Conservation (phyloP, 2,797 vertebrate genomes). For the Oryzias dopingdopingensis region DNA sequence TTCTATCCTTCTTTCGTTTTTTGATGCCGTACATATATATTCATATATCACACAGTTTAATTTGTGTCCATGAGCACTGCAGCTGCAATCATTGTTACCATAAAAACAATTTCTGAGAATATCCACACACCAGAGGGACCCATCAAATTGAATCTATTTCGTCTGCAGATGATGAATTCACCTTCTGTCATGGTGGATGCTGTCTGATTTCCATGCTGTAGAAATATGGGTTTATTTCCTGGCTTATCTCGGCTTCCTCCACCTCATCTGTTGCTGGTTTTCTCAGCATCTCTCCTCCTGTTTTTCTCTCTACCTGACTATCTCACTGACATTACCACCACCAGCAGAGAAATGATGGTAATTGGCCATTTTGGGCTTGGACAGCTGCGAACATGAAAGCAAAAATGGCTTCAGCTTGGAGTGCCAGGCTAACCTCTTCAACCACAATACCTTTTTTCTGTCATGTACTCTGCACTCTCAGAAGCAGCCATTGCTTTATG, state of each 20-base stretch:
- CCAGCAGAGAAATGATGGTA: conserved; percentile 73
- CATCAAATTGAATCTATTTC: conserved; percentile 75
- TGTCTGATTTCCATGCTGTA: conserved; percentile 66
- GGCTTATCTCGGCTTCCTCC: conserved; percentile 58
- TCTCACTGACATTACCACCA: conserved; percentile 63
- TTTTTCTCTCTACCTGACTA: conserved; percentile 26
- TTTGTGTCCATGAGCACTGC: conserved; percentile 44
- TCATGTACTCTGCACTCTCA: conserved; percentile 19
- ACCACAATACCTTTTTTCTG: conserved; percentile 31
- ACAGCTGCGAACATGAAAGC: conserved; percentile 77
- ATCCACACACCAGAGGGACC: conserved; percentile 58
- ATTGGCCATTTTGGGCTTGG: conserved; percentile 75
- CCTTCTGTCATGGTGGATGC: conserved; percentile 71
- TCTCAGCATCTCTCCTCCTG: conserved; percentile 20
- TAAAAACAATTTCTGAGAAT: conserved; percentile 67
- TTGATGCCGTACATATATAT: background rate
- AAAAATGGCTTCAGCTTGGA: conserved; percentile 65
- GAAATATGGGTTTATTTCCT: conserved; percentile 68
- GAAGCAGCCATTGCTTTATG: conserved; percentile 29
- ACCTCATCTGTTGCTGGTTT: conserved; percentile 56
- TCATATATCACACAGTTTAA: conserved; percentile 47
- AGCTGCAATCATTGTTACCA: conserved; percentile 67
- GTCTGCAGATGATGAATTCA: conserved; percentile 72
- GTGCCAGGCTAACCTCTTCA: conserved; percentile 60
- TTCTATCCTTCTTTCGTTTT: background rate